Evolutionary conservation across 1,140 invertebrate genomes (phyloP).

Genomic region (Ceratina calcarata): DNA sequence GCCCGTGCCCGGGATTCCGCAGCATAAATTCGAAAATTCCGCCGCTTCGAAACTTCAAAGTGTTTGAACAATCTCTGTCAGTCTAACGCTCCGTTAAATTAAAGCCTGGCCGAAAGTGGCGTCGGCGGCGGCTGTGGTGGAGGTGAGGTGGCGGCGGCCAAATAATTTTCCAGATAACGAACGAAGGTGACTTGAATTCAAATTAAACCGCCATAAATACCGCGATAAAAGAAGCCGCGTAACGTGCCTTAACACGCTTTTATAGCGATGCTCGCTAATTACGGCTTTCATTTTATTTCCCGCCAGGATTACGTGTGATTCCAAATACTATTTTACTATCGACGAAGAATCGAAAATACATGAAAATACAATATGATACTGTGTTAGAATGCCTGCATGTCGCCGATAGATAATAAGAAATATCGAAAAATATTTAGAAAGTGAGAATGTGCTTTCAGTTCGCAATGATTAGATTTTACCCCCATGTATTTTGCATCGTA

Average conservation of each 20-base stretch:
- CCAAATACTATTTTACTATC: no score
- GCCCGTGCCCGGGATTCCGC: slow-evolving; percentile 46
- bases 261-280: not conserved
- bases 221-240: not conserved
- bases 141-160: not conserved
- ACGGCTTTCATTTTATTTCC: not conserved
- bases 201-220: slow-evolving; percentile 2
- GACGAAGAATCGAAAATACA: no score
- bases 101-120: no score
- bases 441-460: no score
- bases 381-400: no score
- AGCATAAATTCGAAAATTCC: slow-evolving; percentile 37
- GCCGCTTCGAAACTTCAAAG: slow-evolving; percentile 48
- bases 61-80: slow-evolving; percentile 25
- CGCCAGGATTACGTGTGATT: no score
- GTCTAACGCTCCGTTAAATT: slow-evolving; percentile 12
- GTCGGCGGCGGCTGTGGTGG: no score
- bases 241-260: not conserved
- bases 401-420: no score
- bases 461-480: no score
- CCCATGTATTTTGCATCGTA: not conserved
- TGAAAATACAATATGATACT: no score
- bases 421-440: no score
- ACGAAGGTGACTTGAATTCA: not conserved
- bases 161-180: not conserved